Evolutionary conservation across 2,888 invertebrate genomes (phyloP).

Genomic region (Thalpophila matura): DNA sequence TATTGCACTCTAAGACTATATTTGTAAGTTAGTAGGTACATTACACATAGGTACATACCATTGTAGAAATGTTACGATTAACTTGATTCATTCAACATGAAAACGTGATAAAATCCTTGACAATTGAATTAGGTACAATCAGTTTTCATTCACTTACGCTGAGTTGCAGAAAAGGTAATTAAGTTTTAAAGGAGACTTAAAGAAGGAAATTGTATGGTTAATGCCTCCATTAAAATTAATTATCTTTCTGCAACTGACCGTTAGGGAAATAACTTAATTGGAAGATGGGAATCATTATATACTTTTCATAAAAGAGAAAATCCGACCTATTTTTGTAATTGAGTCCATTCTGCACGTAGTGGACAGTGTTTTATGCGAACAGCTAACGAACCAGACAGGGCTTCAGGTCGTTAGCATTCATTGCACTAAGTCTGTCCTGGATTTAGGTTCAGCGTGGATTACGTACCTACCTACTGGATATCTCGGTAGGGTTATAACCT

Average conservation of each 20-base stretch:
- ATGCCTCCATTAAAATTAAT: conserved; percentile 24
- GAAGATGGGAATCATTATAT: conserved; percentile 14
- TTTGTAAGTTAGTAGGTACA: no score
- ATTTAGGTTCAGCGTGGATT: conserved; percentile 70
- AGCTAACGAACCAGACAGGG: conserved; percentile 57
- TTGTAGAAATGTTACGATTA: no score
- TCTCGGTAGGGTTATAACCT: conserved; percentile 54
- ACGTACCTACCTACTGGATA: conserved; percentile 59
- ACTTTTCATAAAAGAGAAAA: conserved; percentile 24
- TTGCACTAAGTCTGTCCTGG: conserved; percentile 66
- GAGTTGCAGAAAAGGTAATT: no score
- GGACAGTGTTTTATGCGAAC: conserved; percentile 48
- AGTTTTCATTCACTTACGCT: no score
- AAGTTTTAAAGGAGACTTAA: no score
- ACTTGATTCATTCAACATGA: no score
- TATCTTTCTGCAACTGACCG: no score
- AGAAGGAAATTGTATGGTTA: no score
- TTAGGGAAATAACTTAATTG: no score
- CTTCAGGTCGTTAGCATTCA: conserved; percentile 74
- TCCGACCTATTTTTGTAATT: conserved; percentile 48
- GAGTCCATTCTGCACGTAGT: conserved; percentile 40
- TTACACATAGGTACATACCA: no score
- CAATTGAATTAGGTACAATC: no score
- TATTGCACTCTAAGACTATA: conserved; percentile 9
- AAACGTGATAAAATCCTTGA: no score